phyloP scores from a whole-genome alignment of 1,140 invertebrate species.

The Ceratosolen fusciceps region DNA sequence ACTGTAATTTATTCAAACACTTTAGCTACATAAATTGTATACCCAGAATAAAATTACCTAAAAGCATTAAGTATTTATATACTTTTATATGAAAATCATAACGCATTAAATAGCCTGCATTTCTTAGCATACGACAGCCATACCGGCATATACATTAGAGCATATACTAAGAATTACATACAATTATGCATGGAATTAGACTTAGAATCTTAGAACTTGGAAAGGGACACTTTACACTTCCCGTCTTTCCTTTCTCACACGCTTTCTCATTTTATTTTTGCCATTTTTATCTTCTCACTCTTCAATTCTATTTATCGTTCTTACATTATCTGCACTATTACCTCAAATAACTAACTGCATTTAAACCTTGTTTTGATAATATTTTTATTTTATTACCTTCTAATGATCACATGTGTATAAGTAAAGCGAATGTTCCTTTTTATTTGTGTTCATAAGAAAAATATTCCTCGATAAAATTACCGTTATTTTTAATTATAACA shows the following conservation, averaged over 20 bases:
- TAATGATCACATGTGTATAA: background rate
- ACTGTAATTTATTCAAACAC: background rate
- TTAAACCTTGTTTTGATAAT: conserved; percentile 14
- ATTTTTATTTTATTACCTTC: background rate
- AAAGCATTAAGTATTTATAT: background rate
- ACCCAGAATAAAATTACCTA: background rate
- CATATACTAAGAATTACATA: no score
- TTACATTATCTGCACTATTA: background rate
- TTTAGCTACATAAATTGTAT: background rate
- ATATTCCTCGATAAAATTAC: background rate
- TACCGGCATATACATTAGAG: background rate
- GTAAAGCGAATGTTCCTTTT: background rate
- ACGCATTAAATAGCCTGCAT: background rate
- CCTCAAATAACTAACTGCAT: background rate
- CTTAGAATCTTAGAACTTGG: background rate
- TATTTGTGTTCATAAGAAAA: background rate
- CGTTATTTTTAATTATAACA: background rate
- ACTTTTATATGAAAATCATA: background rate
- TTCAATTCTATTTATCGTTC: background rate
- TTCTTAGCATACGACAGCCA: background rate
- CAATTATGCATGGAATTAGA: conserved; percentile 11
- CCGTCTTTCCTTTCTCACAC: no score
- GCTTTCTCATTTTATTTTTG: background rate
- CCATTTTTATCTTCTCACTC: background rate
- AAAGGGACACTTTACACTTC: background rate